Percentiles rank a stretch among this genome's conserved stretches.
These are phyloP conservation scores for Sepiola atlantica DNA, from an alignment of 2,888 invertebrate genomes.

Conservation along the genomic window DNA sequence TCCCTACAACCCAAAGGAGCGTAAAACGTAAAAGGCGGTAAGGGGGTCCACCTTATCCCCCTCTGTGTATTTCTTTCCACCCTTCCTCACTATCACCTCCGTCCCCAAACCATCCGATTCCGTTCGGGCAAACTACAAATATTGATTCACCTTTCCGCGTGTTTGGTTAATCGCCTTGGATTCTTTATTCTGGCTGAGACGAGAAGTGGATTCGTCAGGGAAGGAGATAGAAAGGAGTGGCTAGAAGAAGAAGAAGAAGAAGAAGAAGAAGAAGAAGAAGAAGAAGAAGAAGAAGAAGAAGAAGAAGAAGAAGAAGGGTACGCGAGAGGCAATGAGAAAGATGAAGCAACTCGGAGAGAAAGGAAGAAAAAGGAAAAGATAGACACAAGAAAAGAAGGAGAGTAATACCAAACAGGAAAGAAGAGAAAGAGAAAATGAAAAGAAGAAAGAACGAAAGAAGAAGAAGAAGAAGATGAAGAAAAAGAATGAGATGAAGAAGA, in stretches of 20 bases:
- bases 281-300: too few species aligned
- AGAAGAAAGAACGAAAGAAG: background rate
- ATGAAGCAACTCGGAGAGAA: background rate
- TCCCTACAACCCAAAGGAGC: background rate
- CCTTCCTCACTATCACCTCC: background rate
- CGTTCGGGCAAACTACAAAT: background rate
- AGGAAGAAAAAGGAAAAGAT: background rate
- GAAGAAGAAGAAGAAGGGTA: background rate
- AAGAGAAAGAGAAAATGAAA: background rate
- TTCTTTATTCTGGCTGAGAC: slow-evolving; percentile 6
- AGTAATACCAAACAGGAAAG: background rate
- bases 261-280: too few species aligned
- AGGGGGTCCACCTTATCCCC: background rate
- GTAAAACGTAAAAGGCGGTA: background rate
- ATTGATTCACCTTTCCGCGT: background rate
- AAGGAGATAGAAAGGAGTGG: background rate
- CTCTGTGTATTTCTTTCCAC: background rate
- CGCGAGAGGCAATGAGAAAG: background rate
- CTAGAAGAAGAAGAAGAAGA: background rate
- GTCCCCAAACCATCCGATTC: background rate
- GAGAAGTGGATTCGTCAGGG: background rate
- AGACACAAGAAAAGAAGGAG: background rate
- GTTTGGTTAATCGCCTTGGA: slow-evolving; percentile 32
- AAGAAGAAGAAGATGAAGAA: background rate
- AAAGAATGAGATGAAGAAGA: too few species aligned